Base-by-base conservation (phyloP, 2,113 vertebrate species). In the Platycercus adscitus region DNA sequence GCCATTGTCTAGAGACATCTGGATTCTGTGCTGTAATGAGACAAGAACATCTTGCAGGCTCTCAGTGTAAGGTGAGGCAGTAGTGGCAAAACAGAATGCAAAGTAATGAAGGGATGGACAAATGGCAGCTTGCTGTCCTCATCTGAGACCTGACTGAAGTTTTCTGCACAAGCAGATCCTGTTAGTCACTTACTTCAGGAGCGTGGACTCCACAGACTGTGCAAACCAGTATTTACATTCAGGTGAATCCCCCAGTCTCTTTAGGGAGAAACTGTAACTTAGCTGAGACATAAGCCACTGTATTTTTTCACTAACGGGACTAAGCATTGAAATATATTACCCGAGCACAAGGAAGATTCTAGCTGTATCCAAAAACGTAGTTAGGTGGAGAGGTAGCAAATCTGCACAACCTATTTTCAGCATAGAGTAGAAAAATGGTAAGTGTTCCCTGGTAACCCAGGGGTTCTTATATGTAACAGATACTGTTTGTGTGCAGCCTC, bases 391-490 rank as follows among this genome's bases (percentile, higher is more conserved):
- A 79, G 60, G 21, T 1, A 61, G 52, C 37, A 82, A 58, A 31
- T 46, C 65, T 31, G 10, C 44, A 78, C 60, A 52, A 55, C 12
- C 4, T 64, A 2, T 69, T 78, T 49, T 39, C 53, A 64, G 15
- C 33, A 44, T 21, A 16, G 17, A 0, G 0, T 37, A 33, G 16
- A 18, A 75, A 50, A 33, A 61, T 20, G 7, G 28, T 6, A 41
- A 79, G 10, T 68, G 23, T 41, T 83, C 37, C 15, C 56, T 12
- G 39, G 20, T 52, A 41, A 80, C 31, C 9, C 47, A 28, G 3
- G 10, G 24, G n/a, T 37, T 72, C 20, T 86, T 15, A 3, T 25
- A 46, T 44, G 15, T 26, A 25, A 77, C 19, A 80, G 35, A 25
- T 15, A 20, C 39, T 79, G 33, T 6, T 11, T 44, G 16, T 55